These are phyloP conservation scores for Kuschelorhynchus macadamiae DNA, from an alignment of 2,888 invertebrate genomes.

Conservation along the genomic window DNA sequence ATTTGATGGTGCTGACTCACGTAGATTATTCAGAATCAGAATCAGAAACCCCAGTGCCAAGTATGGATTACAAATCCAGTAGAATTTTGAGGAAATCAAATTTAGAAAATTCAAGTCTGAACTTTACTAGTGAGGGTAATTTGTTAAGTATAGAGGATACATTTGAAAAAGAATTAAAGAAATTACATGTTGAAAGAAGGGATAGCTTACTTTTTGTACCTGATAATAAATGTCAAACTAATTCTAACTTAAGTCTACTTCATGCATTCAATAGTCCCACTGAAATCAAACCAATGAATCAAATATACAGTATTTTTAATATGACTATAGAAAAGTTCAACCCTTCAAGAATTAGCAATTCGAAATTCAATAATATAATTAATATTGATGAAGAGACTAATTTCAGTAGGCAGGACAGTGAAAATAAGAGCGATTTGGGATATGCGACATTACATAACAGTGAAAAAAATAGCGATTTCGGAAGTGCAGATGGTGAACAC, in stretches of 20 bases:
- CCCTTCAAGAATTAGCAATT: slow-evolving; percentile 50
- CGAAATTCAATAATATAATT: slow-evolving; percentile 29
- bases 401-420: slow-evolving; percentile 45
- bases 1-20: slow-evolving; percentile 78
- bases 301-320: slow-evolving; percentile 67
- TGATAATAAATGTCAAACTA: slow-evolving; percentile 61
- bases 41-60: slow-evolving; percentile 69
- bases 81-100: slow-evolving; percentile 58
- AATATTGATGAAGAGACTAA: slow-evolving; percentile 29
- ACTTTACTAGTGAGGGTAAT: slow-evolving; percentile 73
- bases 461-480: slow-evolving; percentile 44
- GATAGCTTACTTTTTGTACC: slow-evolving; percentile 69
- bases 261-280: slow-evolving; percentile 62
- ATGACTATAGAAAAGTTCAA: slow-evolving; percentile 64
- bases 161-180: slow-evolving; percentile 72
- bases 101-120: slow-evolving; percentile 62
- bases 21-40: slow-evolving; percentile 76
- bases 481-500: slow-evolving; percentile 43
- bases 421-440: slow-evolving; percentile 43
- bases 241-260: slow-evolving; percentile 44
- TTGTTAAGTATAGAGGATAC: slow-evolving; percentile 71
- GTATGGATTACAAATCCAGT: slow-evolving; percentile 67
- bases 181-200: slow-evolving; percentile 67
- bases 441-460: slow-evolving; percentile 45
- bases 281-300: slow-evolving; percentile 64